Evolutionary conservation across 1,140 invertebrate genomes (phyloP).

Genomic region (Pomacea maculata): DNA sequence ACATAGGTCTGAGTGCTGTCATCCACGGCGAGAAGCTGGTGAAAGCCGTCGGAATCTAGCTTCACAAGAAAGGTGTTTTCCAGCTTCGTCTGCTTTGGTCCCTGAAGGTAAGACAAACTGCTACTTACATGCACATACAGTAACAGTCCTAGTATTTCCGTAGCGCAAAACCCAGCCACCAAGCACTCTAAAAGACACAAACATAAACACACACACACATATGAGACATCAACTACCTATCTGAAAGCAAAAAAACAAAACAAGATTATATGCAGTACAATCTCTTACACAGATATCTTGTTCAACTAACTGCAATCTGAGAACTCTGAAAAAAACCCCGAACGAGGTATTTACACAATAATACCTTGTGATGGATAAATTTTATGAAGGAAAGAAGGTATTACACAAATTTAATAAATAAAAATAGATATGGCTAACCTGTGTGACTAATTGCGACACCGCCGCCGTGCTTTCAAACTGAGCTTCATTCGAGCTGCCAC

Average conservation of each 20-base stretch:
- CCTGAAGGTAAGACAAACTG: background rate
- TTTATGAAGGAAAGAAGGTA: too few relatives aligned
- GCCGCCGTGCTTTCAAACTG: background rate
- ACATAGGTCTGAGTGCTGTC: slow-evolving; percentile 5
- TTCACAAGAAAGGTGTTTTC: background rate
- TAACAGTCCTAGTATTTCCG: background rate
- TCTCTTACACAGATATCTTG: background rate
- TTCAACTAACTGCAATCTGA: background rate
- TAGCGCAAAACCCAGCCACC: background rate
- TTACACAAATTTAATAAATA: too few relatives aligned
- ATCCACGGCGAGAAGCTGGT: slow-evolving; percentile 1
- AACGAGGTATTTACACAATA: background rate
- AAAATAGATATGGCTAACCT: background rate
- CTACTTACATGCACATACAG: background rate
- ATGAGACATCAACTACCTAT: background rate
- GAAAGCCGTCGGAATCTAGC: background rate
- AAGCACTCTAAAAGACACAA: background rate
- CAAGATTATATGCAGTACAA: background rate
- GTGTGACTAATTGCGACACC: background rate
- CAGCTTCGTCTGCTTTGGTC: background rate
- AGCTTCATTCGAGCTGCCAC: background rate
- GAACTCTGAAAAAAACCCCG: background rate
- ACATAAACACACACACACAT: background rate
- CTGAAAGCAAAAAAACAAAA: background rate
- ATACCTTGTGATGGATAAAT: too few relatives aligned